phyloP scores from a whole-genome alignment of 2,113 vertebrate genomes.

The Sarotherodon lohbergeri region DNA sequence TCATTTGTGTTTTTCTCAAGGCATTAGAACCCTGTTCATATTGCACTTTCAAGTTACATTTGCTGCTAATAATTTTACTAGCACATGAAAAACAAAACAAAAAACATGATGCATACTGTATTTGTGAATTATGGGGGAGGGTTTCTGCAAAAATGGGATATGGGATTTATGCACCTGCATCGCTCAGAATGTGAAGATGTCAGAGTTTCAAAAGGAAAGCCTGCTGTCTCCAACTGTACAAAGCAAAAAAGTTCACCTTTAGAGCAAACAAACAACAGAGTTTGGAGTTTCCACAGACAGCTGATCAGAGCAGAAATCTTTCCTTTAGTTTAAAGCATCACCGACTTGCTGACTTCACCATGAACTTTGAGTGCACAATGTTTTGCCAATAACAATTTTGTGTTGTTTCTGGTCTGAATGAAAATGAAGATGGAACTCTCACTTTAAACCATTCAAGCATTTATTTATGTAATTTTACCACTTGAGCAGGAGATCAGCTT shows the following conservation, averaged over 20 bases:
- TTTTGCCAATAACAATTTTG: neutral
- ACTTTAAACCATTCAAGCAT: neutral
- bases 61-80: neutral
- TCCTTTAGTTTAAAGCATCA: neutral
- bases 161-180: neutral
- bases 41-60: neutral
- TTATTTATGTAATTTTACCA: neutral
- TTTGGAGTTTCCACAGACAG: neutral
- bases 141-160: neutral
- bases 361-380: neutral
- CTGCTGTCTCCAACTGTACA: neutral
- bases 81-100: neutral
- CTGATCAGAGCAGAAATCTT: neutral
- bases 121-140: neutral
- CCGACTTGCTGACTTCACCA: neutral
- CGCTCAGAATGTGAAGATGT: neutral
- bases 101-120: neutral
- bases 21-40: neutral
- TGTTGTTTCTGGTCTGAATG: neutral
- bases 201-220: neutral
- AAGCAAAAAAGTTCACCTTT: neutral
- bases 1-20: constrained; percentile 6
- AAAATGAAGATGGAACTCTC: neutral
- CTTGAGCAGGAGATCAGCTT: neutral
- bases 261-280: neutral